Evolutionary conservation across 53 echinoderm and acorn worm species (phyloP), one percentile per base, ranked within the genome.

Genomic region (Mesocentrotus franciscanus): DNA sequence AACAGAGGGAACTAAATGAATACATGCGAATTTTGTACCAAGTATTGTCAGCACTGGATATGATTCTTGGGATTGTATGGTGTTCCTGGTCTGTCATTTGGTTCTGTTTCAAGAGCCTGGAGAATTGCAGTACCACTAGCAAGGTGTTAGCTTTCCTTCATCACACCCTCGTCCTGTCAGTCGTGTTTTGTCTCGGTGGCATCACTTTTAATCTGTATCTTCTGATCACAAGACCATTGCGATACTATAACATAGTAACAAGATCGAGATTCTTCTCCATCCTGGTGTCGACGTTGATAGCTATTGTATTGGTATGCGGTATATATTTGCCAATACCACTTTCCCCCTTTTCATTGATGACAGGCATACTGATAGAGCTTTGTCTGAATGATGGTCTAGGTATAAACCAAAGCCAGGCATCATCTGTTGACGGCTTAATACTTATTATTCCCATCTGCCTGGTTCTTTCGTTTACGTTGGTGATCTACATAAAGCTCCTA

Each of bases 191-290:
- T 29, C 87, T 87, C 4, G 27, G 87, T 58, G 87, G 87, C 26
- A 87, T 87, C 87, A 87, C 58, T 8, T 59, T 58, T 26, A 87
- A 87, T 27, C 26, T 87, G 56, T 87, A 87, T 87, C 87, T 87
- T 59, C 58, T 87, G 26, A 87, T 87, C 14, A 59, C 87, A 27
- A 87, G 87, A 87, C 87, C 87, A 57, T 12, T 87, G 11, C 87
- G 87, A 10, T 87, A 87, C 29, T 26, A 56, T 26, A 59, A 10
- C 58, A 11, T 87, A 58, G 87, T 87, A 4, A 87, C 87, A 58
- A 87, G 26, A 11, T 0, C n/a, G 58, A 56, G 39, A 87, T 87
- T 87, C 87, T 87, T 56, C 29, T 12, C 18, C 12, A 35, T 58
- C 15, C n/a, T 87, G 13, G 87, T 27, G 26, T 87, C 12, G 12